Evolutionary conservation across 2,113 vertebrate species (phyloP), one percentile per base, ranked within the genome.

Genomic region (Archocentrus centrarchus): DNA sequence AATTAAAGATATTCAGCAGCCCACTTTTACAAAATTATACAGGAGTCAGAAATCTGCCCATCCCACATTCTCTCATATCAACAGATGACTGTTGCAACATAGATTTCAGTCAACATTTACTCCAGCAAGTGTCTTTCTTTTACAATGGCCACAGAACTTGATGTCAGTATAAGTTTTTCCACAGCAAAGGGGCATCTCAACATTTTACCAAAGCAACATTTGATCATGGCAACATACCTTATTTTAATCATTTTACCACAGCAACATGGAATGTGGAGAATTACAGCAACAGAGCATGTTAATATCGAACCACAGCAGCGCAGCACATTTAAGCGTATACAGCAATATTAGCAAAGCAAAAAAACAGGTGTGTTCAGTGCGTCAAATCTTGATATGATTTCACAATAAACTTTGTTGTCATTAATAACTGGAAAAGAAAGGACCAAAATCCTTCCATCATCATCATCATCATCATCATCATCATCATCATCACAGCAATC

Each of bases 221-320:
- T 82, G 24, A 87, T 78, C 73, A 44, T 24, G 47, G 77, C 68
- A 83, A 62, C 53, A 84, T 30, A 53, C 63, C 44, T 81, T 81
- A 59, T 20, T 76, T 76, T 24, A 59, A 81, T 55, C 41, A 62
- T 76, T 79, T 83, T 53, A 85, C 32, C 82, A 85, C 44, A 24
- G 83, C 70, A 81, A 90, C 79, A 84, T 39, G 66, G 81, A 63
- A 84, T 30, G 53, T 79, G 27, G 62, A 47, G 64, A 62, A 50
- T 50, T 73, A 77, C 20, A 47, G 81, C 75, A 63, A 64, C 27
- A 75, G 59, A 58, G 81, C 55, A 79, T 22, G 37, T 73, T 66
- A 41, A 62, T 57, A 76, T 83, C 24, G 82, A 92, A 92, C 83
- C 88, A 77, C 83, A 89, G 87, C 91, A 75, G 80, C 91, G 80